Conservation (phyloP, 2,113 vertebrate species). For the Sarotherodon lohbergeri region DNA sequence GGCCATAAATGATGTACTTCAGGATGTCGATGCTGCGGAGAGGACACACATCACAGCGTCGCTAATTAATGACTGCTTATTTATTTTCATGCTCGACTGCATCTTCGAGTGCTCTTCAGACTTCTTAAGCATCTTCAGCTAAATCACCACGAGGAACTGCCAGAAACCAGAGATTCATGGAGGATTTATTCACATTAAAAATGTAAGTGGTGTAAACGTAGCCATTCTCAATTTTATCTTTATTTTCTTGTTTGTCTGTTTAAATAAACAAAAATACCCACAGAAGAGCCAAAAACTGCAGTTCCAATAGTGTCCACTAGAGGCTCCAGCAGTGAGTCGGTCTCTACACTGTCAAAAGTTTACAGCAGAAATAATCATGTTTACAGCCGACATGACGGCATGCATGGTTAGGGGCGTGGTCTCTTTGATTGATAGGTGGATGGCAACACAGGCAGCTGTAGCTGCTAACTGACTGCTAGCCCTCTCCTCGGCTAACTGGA, state of each 20-base stretch:
- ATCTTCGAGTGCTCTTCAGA: neutral
- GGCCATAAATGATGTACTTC: slow-evolving; percentile 96
- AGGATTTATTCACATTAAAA: neutral
- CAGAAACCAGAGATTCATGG: neutral
- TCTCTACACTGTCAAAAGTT: neutral
- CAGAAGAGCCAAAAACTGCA: neutral
- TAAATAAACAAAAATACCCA: neutral
- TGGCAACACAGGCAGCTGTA: neutral
- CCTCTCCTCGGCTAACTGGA: accelerated
- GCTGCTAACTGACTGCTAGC: neutral
- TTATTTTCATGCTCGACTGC: neutral
- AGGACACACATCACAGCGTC: neutral
- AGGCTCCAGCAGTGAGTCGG: neutral
- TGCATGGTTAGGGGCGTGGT: neutral
- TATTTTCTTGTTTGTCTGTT: neutral
- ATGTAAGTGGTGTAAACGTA: neutral
- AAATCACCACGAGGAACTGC: neutral
- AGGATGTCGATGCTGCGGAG: slow-evolving; percentile 90
- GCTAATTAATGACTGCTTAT: neutral
- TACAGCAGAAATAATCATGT: neutral
- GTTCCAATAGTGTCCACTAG: neutral
- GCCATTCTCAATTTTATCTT: neutral
- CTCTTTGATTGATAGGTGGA: neutral
- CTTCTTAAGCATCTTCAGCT: neutral
- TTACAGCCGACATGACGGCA: neutral